phyloP scores from a whole-genome alignment of 23 tunicate species.

The Corella eumyota region DNA sequence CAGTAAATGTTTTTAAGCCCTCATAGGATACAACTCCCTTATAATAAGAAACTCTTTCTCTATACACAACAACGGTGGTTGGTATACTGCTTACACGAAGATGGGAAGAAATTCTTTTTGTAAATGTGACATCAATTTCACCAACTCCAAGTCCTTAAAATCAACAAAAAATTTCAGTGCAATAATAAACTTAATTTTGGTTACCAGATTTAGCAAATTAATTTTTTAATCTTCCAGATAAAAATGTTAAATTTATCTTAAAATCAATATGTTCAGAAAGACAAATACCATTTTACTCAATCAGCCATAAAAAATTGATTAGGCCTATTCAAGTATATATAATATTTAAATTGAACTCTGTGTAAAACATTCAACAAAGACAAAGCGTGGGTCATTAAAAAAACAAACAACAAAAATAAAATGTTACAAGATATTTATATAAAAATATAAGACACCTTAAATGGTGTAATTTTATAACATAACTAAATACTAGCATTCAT shows the following conservation, averaged over 20 bases:
- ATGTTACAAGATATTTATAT: neutral
- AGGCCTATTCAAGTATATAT: no score
- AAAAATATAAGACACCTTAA: neutral
- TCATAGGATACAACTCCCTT: constrained; percentile 50
- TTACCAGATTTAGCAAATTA: no score
- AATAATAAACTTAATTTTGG: neutral
- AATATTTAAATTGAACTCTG: no score
- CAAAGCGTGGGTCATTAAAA: neutral
- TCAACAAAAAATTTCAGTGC: neutral
- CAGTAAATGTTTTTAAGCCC: constrained; percentile 40
- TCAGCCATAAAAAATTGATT: no score
- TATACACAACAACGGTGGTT: constrained; percentile 47
- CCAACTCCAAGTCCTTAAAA: constrained; percentile 51
- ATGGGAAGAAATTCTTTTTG: constrained; percentile 36
- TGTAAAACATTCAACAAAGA: no score
- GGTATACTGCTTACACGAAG: constrained; percentile 46
- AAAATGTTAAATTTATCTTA: no score
- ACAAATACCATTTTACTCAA: no score
- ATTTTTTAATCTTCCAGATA: neutral
- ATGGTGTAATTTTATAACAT: neutral
- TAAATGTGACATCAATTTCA: constrained; percentile 57
- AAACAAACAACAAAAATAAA: neutral
- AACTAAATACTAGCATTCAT: neutral
- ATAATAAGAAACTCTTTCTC: constrained; percentile 41
- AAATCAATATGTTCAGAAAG: no score